Evolutionary conservation across 2,113 vertebrate species (phyloP), one percentile per base, ranked within the genome.

Genomic region (Amazona vittata): DNA sequence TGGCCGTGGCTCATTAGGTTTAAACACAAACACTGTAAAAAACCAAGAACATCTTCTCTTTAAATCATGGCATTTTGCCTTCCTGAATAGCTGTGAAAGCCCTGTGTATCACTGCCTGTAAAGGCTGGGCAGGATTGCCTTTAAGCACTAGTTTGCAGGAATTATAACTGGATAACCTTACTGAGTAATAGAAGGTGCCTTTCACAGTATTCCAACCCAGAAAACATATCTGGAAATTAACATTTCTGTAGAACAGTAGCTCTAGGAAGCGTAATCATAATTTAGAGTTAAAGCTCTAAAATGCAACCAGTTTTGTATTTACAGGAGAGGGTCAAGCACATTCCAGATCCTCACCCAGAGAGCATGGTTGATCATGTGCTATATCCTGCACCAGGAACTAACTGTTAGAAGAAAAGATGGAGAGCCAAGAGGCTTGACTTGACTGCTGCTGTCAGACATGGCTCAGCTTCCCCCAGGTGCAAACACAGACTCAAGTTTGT

Each of bases 11-110:
- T 99, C 98, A 26, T 96, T 98, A 91, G 99, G 99, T 91, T 98
- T 99, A 94, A 99, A 99, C 76, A 99, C 98, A 96, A 99, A 99
- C 97, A 99, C 99, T 99, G 97, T 47, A 96, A 92, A 97, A 96
- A 97, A 96, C 55, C 52, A 97, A 91, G 64, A 80, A 84, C 2
- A 20, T 33, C 5, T 60, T 82, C 15, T 55, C 29, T 65, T 92
- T 41, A 77, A 44, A 55, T 52, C 39, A 67, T 9, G 25, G 60
- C 75, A 65, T 43, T 43, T 41, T 84, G 22, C 3, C 3, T 57
- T 73, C 29, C 35, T 73, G 29, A 12, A 26, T 5, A 78, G 37
- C 29, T 88, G 60, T 65, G 64, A 74, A 59, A 90, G 47, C 35
- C 13, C 43, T 55, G 2, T 1, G 3, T 26, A 50, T 29, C 50